Evolutionary conservation across 2,797 vertebrate genomes (phyloP).

Genomic region (Craterocephalus amniculus): DNA sequence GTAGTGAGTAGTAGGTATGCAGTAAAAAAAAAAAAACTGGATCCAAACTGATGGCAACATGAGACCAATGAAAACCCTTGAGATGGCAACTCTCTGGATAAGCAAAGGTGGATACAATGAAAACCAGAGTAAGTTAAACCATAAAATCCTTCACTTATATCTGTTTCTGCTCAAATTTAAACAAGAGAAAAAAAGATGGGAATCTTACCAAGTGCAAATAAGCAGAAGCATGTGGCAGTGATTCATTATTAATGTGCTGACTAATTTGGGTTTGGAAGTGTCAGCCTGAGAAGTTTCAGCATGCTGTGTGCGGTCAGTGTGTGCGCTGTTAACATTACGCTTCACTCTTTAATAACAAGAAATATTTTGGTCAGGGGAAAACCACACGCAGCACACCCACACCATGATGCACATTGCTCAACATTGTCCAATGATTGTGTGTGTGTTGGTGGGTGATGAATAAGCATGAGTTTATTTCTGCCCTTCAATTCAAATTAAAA

Average conservation of each 20-base stretch:
- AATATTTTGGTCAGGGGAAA: background rate
- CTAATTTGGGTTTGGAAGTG: background rate
- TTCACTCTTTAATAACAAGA: background rate
- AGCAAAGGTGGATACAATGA: background rate
- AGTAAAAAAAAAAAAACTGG: no score
- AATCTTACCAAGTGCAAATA: background rate
- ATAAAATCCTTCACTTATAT: background rate
- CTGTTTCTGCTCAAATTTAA: background rate
- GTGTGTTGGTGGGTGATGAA: background rate
- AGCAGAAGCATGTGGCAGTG: background rate
- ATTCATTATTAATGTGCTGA: background rate
- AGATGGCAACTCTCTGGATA: background rate
- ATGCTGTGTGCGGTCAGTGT: background rate
- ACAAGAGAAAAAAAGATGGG: no score
- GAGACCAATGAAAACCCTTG: background rate
- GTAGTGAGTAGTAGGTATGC: no score
- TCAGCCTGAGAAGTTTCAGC: slow-evolving; percentile 1
- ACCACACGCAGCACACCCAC: background rate
- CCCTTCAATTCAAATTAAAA: slow-evolving; percentile 55
- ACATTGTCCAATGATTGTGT: slow-evolving; percentile 4
- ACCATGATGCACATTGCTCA: background rate
- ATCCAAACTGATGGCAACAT: background rate
- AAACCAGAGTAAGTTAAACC: background rate
- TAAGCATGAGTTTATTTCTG: slow-evolving; percentile 28
- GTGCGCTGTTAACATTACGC: background rate